phyloP scores from a whole-genome alignment of 2,888 invertebrate species.

The Andricus quercusramuli region DNA sequence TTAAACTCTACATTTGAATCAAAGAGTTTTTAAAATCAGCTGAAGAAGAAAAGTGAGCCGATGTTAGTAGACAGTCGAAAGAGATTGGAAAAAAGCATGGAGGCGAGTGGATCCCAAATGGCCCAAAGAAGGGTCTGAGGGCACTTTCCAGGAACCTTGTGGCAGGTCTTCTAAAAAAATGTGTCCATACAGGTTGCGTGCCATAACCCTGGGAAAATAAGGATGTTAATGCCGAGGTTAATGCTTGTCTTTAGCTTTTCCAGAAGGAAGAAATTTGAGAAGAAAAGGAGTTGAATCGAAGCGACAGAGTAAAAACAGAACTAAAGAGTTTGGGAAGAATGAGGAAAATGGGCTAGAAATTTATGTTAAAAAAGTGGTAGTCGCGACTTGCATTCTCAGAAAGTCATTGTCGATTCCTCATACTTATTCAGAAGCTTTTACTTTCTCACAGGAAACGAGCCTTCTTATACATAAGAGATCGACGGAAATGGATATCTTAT shows the following conservation, averaged over 20 bases:
- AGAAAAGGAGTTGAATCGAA: conserved; percentile 58
- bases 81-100: conserved; percentile 38
- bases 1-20: too few relatives aligned
- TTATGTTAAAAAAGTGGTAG: conserved; percentile 69
- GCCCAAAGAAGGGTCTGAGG: background rate
- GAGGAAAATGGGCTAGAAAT: conserved; percentile 60
- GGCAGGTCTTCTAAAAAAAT: conserved; percentile 66
- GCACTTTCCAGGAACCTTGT: conserved; percentile 65
- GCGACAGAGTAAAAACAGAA: conserved; percentile 50
- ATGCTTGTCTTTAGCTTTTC: conserved; percentile 37
- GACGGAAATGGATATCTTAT: conserved; percentile 56
- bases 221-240: conserved; percentile 27
- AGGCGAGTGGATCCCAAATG: conserved; percentile 16
- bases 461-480: conserved; percentile 47
- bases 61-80: too few relatives aligned
- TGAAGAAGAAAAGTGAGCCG: background rate
- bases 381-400: conserved; percentile 66
- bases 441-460: conserved; percentile 41
- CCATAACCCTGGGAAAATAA: conserved; percentile 49
- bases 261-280: conserved; percentile 65
- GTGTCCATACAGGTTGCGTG: conserved; percentile 14
- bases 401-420: conserved; percentile 74
- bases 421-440: conserved; percentile 67
- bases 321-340: conserved; percentile 57
- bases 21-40: too few relatives aligned